phyloP scores from a whole-genome alignment of 53 echinoderm and acorn worm genomes.

The Echinometra lucunter region DNA sequence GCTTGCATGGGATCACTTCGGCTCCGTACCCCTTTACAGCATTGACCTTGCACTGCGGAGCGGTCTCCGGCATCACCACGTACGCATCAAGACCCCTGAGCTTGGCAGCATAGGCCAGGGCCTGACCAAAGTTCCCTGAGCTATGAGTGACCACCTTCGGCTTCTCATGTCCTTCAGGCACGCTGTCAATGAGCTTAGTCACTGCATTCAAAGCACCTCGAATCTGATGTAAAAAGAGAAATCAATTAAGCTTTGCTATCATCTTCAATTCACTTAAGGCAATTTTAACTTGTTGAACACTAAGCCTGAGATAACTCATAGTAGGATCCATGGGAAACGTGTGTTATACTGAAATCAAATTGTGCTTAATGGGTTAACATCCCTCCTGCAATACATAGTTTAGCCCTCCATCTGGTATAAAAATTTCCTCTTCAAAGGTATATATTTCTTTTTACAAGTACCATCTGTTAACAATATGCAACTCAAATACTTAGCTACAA shows the following conservation, averaged over 20 bases:
- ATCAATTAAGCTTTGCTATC: too few relatives aligned
- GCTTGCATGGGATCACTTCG: constrained; percentile 63
- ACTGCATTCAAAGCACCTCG: constrained; percentile 85
- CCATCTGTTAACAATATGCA: too few relatives aligned
- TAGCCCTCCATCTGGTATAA: too few relatives aligned
- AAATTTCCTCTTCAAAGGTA: background rate
- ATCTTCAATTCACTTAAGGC: too few relatives aligned
- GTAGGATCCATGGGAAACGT: too few relatives aligned
- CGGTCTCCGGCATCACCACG: constrained; percentile 78
- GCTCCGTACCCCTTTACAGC: constrained; percentile 86
- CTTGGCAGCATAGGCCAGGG: constrained; percentile 80
- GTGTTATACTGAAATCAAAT: too few relatives aligned
- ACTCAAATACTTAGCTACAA: too few relatives aligned
- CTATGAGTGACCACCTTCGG: constrained; percentile 79
- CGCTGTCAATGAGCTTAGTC: constrained; percentile 71
- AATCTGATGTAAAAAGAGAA: constrained; percentile 56
- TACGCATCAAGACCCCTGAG: constrained; percentile 70
- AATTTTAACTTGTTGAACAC: too few relatives aligned
- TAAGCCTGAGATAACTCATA: too few relatives aligned
- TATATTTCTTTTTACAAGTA: too few relatives aligned
- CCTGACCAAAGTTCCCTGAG: constrained; percentile 88
- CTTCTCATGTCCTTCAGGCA: background rate
- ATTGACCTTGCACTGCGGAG: constrained; percentile 78
- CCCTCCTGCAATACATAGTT: too few relatives aligned
- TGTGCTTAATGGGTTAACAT: too few relatives aligned